Base-by-base conservation (phyloP, 2,113 vertebrate genomes). In the Urocynchramus pylzowi region DNA sequence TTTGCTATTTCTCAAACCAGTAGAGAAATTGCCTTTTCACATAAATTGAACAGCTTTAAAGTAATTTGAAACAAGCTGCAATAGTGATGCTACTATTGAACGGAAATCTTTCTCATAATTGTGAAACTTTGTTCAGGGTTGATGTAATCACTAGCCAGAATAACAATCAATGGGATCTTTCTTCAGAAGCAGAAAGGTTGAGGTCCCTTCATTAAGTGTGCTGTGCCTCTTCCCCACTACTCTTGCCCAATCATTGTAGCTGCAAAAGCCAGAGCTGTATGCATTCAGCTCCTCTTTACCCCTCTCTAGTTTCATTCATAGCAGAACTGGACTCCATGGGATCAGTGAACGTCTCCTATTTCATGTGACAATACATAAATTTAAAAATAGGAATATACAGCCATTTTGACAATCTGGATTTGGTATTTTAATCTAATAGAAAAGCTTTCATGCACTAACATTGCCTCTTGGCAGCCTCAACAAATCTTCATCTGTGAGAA, bases 371-470 rank as follows among this genome's bases (percentile, higher is more conserved):
- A 80, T 73, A 45, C 13, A 75, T 79, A 85, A 69, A 87, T 89
- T 89, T 89, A 18, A 85, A 92, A 87, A 69, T 42, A 80, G 74
- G 37, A 68, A 60, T 73, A 61, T 87, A 28, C 13, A 57, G 45
- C 23, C 75, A 79, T 76, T 91, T 92, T 95, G 57, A 64, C n/a
- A 65, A 39, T 65, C 74, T 68, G 54, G 57, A 73, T 82, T 93
- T 75, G 81, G 22, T 84, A 65, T 95, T 87, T 61, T 96, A 95
- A 92, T 93, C 63, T 89, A 95, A 91, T 89, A 91, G 45, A 89
- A 87, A 96, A 94, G 44, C 91, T 95, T 97, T 97, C 75, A 87
- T 64, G 57, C 69, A 39, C 69, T 96, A 75, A 87, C 26, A 37
- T 61, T 82, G 65, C 78, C 37, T 89, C 74, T 85, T 93, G 67